A percentile compares a stretch with the other conserved stretches of the same genome.
phyloP scores from a whole-genome alignment of 23 tunicate species.

The Trididemnum miniatum region DNA sequence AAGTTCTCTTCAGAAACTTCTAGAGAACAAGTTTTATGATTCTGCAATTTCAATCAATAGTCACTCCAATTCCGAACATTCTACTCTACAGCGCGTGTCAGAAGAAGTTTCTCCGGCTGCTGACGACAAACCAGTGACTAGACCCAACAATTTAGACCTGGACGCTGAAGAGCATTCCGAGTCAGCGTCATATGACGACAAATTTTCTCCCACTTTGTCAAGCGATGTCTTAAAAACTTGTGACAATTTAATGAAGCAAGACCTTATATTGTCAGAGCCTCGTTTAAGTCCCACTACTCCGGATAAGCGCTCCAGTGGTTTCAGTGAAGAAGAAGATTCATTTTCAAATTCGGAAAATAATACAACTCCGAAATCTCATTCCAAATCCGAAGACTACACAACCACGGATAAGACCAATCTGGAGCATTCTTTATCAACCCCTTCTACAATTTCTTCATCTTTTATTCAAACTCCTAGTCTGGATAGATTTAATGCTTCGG shows the following conservation, averaged over 20 bases:
- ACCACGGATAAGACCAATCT: background rate
- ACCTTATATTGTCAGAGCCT: background rate
- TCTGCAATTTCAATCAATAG: background rate
- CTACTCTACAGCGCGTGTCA: background rate
- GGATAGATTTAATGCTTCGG: constrained; percentile 26
- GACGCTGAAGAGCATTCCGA: background rate
- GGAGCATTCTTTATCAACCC: background rate
- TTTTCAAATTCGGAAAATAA: no score
- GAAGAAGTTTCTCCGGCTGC: background rate
- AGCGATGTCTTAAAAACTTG: background rate
- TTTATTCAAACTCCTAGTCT: background rate
- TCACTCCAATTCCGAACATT: background rate
- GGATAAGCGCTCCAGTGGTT: constrained; percentile 30
- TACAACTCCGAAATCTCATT: background rate
- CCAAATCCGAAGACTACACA: background rate
- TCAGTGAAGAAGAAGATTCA: constrained; percentile 4
- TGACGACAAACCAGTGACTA: background rate
- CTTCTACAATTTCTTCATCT: background rate
- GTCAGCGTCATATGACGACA: background rate
- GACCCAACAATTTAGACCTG: background rate
- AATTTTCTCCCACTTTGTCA: background rate
- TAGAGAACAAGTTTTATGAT: constrained; percentile 19
- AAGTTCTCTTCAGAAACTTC: constrained; percentile 52
- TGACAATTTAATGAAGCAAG: background rate
- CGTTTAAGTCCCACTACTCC: constrained; percentile 22